These are phyloP conservation scores for Cryptomyrus ogoouensis DNA, from an alignment of 2,113 vertebrate species.

Conservation along the genomic window DNA sequence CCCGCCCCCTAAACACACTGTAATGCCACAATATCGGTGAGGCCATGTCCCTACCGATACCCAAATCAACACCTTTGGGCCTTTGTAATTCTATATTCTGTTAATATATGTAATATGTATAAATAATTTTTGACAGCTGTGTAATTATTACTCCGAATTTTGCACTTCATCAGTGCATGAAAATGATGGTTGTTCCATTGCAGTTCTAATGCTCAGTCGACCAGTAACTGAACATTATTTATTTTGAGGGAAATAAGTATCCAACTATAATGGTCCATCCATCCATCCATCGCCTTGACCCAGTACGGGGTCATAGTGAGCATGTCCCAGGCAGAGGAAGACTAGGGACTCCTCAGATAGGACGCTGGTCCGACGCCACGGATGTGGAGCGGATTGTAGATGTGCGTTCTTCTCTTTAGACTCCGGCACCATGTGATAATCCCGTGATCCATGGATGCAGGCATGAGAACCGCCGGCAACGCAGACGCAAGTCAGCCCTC, in stretches of 20 bases:
- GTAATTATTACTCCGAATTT: neutral
- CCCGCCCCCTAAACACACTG: neutral
- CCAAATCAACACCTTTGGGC: neutral
- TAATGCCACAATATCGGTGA: neutral
- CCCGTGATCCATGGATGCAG: neutral
- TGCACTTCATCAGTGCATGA: neutral
- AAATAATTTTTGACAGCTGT: neutral
- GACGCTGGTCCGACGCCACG: neutral
- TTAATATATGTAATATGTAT: neutral
- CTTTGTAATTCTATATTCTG: neutral
- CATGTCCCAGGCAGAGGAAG: neutral
- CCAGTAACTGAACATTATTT: neutral
- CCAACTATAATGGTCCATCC: neutral
- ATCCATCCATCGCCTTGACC: neutral
- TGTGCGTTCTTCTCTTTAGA: neutral
- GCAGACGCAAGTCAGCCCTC: neutral
- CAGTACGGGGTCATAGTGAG: neutral
- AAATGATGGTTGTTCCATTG: neutral
- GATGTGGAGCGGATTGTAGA: neutral
- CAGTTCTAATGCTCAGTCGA: neutral
- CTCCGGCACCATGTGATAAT: neutral
- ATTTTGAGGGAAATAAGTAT: neutral
- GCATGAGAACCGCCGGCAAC: neutral
- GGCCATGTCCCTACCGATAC: neutral
- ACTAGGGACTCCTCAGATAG: neutral